Evolutionary conservation across 1,140 invertebrate genomes (phyloP).

Genomic region (Pseudomyrmex sp.): DNA sequence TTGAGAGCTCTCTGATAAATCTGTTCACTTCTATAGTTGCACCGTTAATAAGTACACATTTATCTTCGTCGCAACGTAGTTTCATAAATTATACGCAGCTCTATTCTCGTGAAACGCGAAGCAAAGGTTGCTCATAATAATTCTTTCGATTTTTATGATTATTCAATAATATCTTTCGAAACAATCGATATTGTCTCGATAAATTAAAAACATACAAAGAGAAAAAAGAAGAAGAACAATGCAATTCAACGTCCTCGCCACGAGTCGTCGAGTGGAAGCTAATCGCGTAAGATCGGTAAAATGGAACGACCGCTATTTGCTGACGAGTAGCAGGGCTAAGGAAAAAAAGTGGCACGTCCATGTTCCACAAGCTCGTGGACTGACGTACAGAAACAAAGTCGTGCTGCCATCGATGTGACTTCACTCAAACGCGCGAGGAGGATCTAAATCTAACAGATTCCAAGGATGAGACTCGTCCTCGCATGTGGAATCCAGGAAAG

Average conservation of each 20-base stretch:
- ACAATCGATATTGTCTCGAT: background rate
- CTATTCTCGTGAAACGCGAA: background rate
- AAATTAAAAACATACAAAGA: background rate
- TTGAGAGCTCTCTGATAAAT: background rate
- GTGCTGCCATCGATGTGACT: conserved; percentile 73
- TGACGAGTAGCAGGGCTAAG: conserved; percentile 52
- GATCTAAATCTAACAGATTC: conserved; percentile 58
- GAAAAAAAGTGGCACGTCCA: conserved; percentile 49
- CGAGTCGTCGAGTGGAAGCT: conserved; percentile 11
- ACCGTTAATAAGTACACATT: too few species aligned
- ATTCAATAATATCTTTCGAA: background rate
- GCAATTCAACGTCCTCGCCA: conserved; percentile 11
- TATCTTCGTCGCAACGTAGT: background rate
- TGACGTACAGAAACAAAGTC: conserved; percentile 57
- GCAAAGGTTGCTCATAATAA: background rate
- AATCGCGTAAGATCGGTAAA: conserved; percentile 45
- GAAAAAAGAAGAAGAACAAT: background rate
- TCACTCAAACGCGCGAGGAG: conserved; percentile 66
- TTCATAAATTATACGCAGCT: background rate
- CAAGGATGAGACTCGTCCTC: conserved; percentile 77
- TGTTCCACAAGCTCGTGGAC: conserved; percentile 11
- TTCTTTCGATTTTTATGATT: background rate
- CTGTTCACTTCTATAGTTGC: too few species aligned
- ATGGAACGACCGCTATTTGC: conserved; percentile 61
- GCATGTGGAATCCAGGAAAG: conserved; percentile 79